These are phyloP conservation scores for Hetaerina americana DNA, from an alignment of 1,140 invertebrate species.

Conservation along the genomic window DNA sequence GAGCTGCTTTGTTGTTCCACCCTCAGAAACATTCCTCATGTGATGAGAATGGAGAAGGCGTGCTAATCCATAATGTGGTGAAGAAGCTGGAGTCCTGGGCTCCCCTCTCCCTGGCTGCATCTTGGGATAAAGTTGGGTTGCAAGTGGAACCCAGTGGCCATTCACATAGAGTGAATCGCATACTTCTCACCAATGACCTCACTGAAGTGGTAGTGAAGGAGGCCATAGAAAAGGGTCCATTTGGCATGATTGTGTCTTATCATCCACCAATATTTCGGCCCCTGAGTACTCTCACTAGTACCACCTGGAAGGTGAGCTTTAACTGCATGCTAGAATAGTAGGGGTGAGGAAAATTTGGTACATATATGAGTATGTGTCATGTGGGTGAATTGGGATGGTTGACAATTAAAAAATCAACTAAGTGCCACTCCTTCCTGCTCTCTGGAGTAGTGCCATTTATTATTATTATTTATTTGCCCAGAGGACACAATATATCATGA, in stretches of 20 bases:
- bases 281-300: conserved; percentile 58
- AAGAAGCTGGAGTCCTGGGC: conserved; percentile 53
- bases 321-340: no score
- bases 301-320: conserved; percentile 65
- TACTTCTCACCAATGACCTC: conserved; percentile 90
- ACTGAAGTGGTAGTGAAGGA: conserved; percentile 80
- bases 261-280: conserved; percentile 88
- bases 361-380: no score
- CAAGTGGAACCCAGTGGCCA: conserved; percentile 59
- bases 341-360: no score
- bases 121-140: conserved; percentile 93
- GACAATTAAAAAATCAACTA: no score
- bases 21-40: no score
- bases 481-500: no score
- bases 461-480: no score
- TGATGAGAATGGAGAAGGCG: conserved; percentile 28
- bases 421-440: no score
- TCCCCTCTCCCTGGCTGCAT: conserved; percentile 54
- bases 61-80: conserved; percentile 44
- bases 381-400: no score
- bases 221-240: conserved; percentile 46
- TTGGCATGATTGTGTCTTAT: conserved; percentile 81
- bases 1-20: no score
- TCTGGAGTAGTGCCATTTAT: no score
- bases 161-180: conserved; percentile 38